Base-by-base conservation (phyloP, 1,140 invertebrate species). In the Danaus plexippus region DNA sequence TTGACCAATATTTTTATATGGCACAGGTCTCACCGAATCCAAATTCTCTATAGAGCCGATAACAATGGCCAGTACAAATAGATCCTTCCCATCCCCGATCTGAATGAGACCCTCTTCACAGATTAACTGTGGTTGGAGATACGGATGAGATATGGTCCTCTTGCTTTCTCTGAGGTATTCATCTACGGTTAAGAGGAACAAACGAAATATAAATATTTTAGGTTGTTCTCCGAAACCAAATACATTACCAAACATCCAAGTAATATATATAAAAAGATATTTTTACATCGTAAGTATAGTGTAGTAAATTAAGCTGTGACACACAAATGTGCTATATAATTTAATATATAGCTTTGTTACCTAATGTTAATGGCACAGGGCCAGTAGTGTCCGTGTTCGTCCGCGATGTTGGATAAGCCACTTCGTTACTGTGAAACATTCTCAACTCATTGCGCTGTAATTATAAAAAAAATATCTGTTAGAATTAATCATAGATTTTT, bases 61-160 rank as follows among this genome's bases (percentile, higher is more conserved):
- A 11, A 84, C 69, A 22, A 85, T 67, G 13, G 75, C 78, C 1
- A 86, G 63, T 1, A 86, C 57, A 55, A 80, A 86, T 43, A 81
- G 52, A 44, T 83, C 65, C 9, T 71, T 73, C 0, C 73, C 80
- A 6, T 46, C 46, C 0, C 83, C 80, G 44, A 86, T 77, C 49
- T 81, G 74, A 64, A 86, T 86, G 13, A 86, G 72, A 0, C 83
- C 83, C 43, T 86, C 80, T 9, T 86, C 83, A 53, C 72, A 80
- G 0, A 81, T 54, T 11, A 86, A 43, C 9, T 64, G 67, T 0
- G 83, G 80, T n/a, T 79, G 67, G 0, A 86, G 59, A 8, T 83
- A 77, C 9, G 67, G 65, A 9, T 72, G 71, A 1, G 73, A 65
- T 0, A 69, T 75, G n/a, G 73, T 72, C 46, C 67, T 83, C 62